Conservation (phyloP, 2,888 invertebrate species). For the Drosophila crucigera region DNA sequence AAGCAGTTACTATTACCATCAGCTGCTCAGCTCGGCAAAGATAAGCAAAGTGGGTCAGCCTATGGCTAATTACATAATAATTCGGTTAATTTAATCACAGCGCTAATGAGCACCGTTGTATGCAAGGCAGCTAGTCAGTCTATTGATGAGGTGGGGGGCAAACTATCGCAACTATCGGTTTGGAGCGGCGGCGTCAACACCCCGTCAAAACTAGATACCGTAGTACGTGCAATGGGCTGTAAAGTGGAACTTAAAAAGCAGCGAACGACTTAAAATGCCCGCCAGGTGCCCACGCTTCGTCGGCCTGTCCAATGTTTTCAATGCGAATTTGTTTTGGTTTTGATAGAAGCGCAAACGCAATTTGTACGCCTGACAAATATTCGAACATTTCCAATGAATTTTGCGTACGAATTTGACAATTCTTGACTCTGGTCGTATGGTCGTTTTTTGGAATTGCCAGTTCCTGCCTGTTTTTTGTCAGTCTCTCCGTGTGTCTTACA, state of each 20-base stretch:
- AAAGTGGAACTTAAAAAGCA: conserved; percentile 48
- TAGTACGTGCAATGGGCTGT: conserved; percentile 53
- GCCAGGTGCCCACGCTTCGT: conserved; percentile 68
- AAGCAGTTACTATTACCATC: conserved; percentile 24
- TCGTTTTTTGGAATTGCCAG: conserved; percentile 46
- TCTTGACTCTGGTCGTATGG: conserved; percentile 37
- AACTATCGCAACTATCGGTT: conserved; percentile 54
- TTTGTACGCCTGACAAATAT: conserved; percentile 76
- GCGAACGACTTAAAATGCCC: conserved; percentile 67
- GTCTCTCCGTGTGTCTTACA: conserved; percentile 47
- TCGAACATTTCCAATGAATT: conserved; percentile 65
- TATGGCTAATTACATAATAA: conserved; percentile 83
- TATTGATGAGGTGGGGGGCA: background rate
- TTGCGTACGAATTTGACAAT: conserved; percentile 55
- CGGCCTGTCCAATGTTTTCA: conserved; percentile 19
- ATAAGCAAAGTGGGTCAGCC: conserved; percentile 71
- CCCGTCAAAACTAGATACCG: conserved; percentile 38
- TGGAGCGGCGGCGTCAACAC: conserved; percentile 55
- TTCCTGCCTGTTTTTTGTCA: conserved; percentile 39
- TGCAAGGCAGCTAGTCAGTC: conserved; percentile 51
- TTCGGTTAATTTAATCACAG: conserved; percentile 80
- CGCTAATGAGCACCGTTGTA: conserved; percentile 80
- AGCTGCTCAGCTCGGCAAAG: conserved; percentile 36
- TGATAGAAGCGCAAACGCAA: conserved; percentile 70
- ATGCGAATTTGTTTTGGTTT: conserved; percentile 58